Conservation (phyloP, 2,888 invertebrate genomes). For the Tetragonula carbonaria region DNA sequence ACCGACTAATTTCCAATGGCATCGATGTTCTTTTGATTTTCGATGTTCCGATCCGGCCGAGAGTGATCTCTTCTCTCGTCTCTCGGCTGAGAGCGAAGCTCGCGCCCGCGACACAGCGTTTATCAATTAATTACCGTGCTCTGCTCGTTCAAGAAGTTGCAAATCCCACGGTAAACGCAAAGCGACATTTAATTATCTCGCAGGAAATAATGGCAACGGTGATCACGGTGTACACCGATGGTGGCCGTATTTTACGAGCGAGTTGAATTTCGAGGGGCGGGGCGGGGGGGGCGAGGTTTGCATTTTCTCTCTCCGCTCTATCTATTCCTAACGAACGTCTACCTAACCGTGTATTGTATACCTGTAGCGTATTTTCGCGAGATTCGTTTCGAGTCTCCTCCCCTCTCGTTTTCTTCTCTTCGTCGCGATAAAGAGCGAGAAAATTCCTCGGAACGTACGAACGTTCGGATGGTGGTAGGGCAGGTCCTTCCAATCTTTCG, state of each 20-base stretch:
- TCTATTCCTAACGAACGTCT: constrained; percentile 30
- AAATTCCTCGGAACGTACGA: not conserved
- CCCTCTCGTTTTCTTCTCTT: not conserved
- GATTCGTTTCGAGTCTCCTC: not conserved
- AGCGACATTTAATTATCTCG: constrained; percentile 27
- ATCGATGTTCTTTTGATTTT: constrained; percentile 32
- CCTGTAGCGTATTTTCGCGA: not conserved
- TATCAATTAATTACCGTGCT: constrained; percentile 25
- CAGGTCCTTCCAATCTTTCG: not conserved
- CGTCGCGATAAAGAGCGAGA: not conserved
- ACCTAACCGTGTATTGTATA: not conserved
- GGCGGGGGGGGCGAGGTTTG: not conserved
- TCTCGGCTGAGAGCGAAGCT: too few species aligned
- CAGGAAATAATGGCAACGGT: constrained; percentile 22
- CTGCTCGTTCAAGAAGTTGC: not conserved
- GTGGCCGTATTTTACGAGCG: constrained; percentile 3
- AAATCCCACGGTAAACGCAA: not conserved
- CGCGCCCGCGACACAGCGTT: too few species aligned
- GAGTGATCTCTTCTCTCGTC: not conserved
- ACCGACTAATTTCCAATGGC: constrained; percentile 38
- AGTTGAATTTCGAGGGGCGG: not conserved
- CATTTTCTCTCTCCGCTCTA: not conserved
- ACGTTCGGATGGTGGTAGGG: not conserved
- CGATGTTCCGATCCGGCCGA: not conserved
- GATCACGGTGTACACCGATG: constrained; percentile 5